Percentiles rank a stretch among this genome's conserved stretches.
phyloP scores from a whole-genome alignment of 2,888 invertebrate genomes.

The Scaptomyza reducta region DNA sequence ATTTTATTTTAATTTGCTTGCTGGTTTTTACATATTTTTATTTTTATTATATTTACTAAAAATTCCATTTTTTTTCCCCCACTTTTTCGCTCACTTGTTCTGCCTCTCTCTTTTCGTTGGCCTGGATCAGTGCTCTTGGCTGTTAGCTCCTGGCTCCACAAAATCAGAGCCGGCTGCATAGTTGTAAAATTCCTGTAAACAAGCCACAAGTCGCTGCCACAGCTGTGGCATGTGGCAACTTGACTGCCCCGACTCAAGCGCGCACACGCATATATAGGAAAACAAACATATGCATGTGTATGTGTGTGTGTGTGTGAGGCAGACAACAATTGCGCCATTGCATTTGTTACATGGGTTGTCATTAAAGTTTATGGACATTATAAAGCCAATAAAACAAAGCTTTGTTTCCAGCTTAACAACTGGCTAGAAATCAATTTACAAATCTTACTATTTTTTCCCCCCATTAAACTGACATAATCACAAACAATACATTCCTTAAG shows the following conservation, averaged over 20 bases:
- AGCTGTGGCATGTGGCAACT: conserved; percentile 71
- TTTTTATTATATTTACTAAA: conserved; percentile 49
- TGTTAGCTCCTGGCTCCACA: conserved; percentile 30
- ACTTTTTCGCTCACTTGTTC: not conserved
- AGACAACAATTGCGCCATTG: conserved; percentile 71
- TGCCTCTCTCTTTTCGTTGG: not conserved
- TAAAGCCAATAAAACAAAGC: too few species aligned
- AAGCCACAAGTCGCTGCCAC: conserved; percentile 52
- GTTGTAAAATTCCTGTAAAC: conserved; percentile 75
- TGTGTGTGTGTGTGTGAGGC: conserved; percentile 47
- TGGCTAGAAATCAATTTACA: too few species aligned
- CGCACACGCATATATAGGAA: not conserved
- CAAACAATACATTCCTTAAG: too few species aligned
- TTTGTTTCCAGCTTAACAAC: too few species aligned
- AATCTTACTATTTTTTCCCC: too few species aligned
- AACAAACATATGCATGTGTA: conserved; percentile 13
- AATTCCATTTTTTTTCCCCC: conserved; percentile 6
- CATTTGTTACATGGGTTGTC: conserved; percentile 53
- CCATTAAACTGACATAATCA: too few species aligned
- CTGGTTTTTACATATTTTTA: not conserved
- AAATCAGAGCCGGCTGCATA: conserved; percentile 61
- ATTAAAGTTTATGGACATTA: conserved; percentile 35
- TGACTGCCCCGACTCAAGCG: conserved; percentile 41
- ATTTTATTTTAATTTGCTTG: conserved; percentile 66
- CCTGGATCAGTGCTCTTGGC: conserved; percentile 27